Evolutionary conservation across 1,140 invertebrate species (phyloP).

Genomic region (Lutraria rhynchaena): DNA sequence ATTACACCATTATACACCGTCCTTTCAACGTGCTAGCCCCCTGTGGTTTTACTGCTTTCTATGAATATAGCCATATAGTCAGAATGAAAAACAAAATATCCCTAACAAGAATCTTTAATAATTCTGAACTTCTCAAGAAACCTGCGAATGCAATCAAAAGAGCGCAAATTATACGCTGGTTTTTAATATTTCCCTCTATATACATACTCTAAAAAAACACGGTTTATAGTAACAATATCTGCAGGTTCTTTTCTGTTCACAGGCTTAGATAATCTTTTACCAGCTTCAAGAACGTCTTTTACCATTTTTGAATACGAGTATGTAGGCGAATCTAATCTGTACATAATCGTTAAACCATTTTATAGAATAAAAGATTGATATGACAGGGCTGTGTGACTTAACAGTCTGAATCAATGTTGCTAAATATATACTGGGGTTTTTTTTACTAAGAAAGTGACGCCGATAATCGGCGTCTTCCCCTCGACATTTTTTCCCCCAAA

Average conservation of each 20-base stretch:
- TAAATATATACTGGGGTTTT: no score
- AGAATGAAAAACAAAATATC: not conserved
- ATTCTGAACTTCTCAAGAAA: conserved; percentile 4
- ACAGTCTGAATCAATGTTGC: conserved; percentile 10
- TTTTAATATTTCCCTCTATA: not conserved
- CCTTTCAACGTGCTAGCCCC: no score
- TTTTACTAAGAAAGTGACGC: no score
- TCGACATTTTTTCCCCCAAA: no score
- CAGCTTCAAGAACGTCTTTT: conserved; percentile 40
- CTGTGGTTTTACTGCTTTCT: conserved; percentile 49
- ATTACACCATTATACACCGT: no score
- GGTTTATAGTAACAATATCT: not conserved
- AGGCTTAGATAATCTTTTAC: conserved; percentile 7
- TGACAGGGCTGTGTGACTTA: conserved; percentile 19
- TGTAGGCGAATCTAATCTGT: not conserved
- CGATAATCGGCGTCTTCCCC: no score
- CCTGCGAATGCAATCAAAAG: conserved; percentile 1
- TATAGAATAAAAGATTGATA: conserved; percentile 28
- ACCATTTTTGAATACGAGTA: conserved; percentile 23
- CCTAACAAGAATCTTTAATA: not conserved
- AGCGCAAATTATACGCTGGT: not conserved
- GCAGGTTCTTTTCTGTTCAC: conserved; percentile 28
- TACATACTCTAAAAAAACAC: conserved; percentile 11
- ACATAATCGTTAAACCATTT: conserved; percentile 43
- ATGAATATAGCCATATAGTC: conserved; percentile 38